phyloP scores from a whole-genome alignment of 2,113 vertebrate genomes.

The Globicephala melas region DNA sequence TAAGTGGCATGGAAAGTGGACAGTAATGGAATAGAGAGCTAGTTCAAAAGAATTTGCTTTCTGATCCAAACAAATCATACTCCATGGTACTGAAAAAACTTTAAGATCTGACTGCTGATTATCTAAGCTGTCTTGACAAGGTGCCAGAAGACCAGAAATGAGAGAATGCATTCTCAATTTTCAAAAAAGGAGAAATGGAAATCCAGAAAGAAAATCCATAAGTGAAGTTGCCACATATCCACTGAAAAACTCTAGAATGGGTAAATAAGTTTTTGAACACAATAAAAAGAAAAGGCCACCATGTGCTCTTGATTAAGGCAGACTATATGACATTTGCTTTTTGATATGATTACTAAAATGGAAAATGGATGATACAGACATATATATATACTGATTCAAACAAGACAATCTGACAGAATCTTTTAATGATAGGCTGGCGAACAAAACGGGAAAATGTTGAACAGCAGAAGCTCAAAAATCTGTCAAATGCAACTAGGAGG shows the following conservation, averaged over 20 bases:
- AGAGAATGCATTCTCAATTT: conserved; percentile 26
- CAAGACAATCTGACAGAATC: neutral
- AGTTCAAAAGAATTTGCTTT: conserved; percentile 35
- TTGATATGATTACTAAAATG: conserved; percentile 24
- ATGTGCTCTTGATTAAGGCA: neutral
- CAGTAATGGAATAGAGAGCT: neutral
- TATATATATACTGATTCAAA: conserved; percentile 13
- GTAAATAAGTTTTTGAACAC: neutral
- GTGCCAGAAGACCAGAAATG: conserved; percentile 5
- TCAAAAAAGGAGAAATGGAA: neutral
- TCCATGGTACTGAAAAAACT: neutral
- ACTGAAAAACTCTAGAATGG: neutral
- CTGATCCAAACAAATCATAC: conserved; percentile 31
- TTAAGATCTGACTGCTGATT: conserved; percentile 27
- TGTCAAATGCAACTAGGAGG: conserved; percentile 22
- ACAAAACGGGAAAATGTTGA: conserved; percentile 15
- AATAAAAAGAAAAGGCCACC: neutral
- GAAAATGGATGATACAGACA: neutral
- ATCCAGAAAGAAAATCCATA: neutral
- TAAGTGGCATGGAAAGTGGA: neutral
- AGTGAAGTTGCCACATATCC: neutral
- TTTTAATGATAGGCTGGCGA: conserved; percentile 15
- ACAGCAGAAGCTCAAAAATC: conserved; percentile 37
- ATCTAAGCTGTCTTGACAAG: conserved; percentile 31
- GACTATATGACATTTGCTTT: neutral